Conservation (phyloP, 2,797 vertebrate species). For the Silurus aristotelis region DNA sequence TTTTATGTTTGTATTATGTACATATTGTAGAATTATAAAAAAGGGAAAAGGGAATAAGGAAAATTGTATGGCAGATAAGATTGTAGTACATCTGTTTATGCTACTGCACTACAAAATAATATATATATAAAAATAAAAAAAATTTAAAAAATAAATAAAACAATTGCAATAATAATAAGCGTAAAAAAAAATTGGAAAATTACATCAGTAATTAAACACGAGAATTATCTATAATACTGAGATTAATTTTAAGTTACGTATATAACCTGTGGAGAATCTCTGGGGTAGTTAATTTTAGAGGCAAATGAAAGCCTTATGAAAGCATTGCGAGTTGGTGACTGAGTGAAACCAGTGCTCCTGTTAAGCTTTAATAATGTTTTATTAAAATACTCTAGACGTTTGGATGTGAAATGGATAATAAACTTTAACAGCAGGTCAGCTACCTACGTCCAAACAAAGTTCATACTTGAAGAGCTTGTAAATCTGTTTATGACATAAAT, state of each 20-base stretch:
- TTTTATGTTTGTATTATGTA: too few relatives aligned
- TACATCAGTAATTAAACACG: background rate
- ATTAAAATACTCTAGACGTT: conserved; percentile 1
- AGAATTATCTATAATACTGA: background rate
- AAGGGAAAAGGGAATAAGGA: too few relatives aligned
- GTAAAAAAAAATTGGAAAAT: background rate
- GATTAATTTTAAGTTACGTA: background rate
- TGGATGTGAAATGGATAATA: conserved; percentile 12
- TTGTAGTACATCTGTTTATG: too few relatives aligned
- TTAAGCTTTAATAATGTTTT: conserved; percentile 25
- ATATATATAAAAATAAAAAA: too few relatives aligned
- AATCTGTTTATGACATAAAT: background rate
- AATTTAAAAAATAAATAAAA: too few relatives aligned
- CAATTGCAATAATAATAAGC: too few relatives aligned
- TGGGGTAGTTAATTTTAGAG: background rate
- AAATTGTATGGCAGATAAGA: too few relatives aligned
- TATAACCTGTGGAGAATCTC: background rate
- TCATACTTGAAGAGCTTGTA: background rate
- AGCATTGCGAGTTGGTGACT: background rate
- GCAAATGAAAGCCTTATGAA: background rate
- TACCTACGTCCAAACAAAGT: conserved; percentile 15
- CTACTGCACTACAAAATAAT: too few relatives aligned
- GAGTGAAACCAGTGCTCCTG: background rate
- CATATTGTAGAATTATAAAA: too few relatives aligned
- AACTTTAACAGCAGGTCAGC: conserved; percentile 15